These are phyloP conservation scores for Lithophane leautieri DNA, from an alignment of 2,888 invertebrate genomes.

Conservation along the genomic window DNA sequence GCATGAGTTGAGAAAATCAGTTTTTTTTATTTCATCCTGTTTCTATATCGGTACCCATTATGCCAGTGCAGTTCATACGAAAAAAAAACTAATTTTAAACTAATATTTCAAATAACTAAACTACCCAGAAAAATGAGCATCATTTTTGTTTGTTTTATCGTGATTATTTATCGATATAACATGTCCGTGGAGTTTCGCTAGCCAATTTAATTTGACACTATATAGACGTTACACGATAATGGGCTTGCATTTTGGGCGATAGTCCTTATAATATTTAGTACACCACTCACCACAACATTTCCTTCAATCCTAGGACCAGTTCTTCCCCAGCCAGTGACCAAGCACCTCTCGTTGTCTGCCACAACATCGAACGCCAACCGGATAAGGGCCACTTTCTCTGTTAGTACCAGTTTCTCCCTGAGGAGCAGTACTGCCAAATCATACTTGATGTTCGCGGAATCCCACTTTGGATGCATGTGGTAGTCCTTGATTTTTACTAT, in stretches of 20 bases:
- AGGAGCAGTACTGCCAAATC: slow-evolving; percentile 54
- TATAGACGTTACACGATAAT: not conserved
- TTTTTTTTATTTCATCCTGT: too few species aligned
- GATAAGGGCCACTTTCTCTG: slow-evolving; percentile 38
- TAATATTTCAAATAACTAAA: too few species aligned
- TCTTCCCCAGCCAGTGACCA: slow-evolving; percentile 68
- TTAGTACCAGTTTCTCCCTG: slow-evolving; percentile 29
- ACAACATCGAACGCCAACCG: slow-evolving; percentile 45
- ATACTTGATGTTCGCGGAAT: slow-evolving; percentile 52
- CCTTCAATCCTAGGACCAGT: slow-evolving; percentile 60
- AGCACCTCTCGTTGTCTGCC: slow-evolving; percentile 38
- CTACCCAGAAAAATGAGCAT: too few species aligned
- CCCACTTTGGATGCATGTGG: slow-evolving; percentile 64
- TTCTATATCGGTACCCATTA: too few species aligned
- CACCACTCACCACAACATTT: slow-evolving; percentile 58
- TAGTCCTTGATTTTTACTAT: slow-evolving; percentile 29
- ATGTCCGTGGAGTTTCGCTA: too few species aligned
- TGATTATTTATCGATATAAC: too few species aligned
- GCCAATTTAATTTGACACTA: too few species aligned
- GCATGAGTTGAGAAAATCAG: too few species aligned
- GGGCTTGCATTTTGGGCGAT: not conserved
- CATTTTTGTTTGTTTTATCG: too few species aligned
- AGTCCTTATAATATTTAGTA: too few species aligned
- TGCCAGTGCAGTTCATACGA: too few species aligned
- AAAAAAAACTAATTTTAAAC: too few species aligned